Conservation (phyloP, 2,888 invertebrate species). For the Nomada ruficornis region DNA sequence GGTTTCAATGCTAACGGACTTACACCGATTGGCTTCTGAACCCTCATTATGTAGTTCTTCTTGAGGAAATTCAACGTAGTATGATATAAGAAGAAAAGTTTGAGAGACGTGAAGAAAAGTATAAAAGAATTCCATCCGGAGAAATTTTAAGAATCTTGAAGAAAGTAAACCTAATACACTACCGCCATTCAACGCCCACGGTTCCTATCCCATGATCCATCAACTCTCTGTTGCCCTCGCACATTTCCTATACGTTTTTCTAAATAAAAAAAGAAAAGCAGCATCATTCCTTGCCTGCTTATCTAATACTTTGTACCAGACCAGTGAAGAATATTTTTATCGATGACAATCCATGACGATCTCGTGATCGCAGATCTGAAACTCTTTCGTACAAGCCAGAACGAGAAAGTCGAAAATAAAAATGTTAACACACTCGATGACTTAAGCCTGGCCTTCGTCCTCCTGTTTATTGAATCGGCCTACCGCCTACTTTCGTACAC, state of each 20-base stretch:
- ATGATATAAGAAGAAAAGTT: too few relatives aligned
- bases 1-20: too few relatives aligned
- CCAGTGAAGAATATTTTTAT: slow-evolving; percentile 26
- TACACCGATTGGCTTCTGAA: too few relatives aligned
- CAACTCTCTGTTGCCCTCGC: not conserved
- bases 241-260: not conserved
- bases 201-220: too few relatives aligned
- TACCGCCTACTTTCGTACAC: slow-evolving; percentile 72
- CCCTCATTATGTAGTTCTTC: too few relatives aligned
- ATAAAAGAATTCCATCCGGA: too few relatives aligned
- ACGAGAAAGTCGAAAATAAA: slow-evolving; percentile 51
- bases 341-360: not conserved
- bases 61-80: too few relatives aligned
- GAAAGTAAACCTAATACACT: too few relatives aligned
- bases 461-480: slow-evolving; percentile 63
- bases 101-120: too few relatives aligned
- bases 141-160: too few relatives aligned
- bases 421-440: slow-evolving; percentile 68
- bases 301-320: too few relatives aligned
- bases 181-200: not conserved
- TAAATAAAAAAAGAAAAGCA: not conserved
- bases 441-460: slow-evolving; percentile 75
- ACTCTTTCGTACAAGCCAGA: slow-evolving; percentile 28
- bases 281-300: not conserved
- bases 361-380: slow-evolving; percentile 10